A percentile compares a stretch with the other conserved stretches of the same genome.
Evolutionary conservation across 2,797 vertebrate genomes (phyloP).

Genomic region (Tragelaphus oryx): DNA sequence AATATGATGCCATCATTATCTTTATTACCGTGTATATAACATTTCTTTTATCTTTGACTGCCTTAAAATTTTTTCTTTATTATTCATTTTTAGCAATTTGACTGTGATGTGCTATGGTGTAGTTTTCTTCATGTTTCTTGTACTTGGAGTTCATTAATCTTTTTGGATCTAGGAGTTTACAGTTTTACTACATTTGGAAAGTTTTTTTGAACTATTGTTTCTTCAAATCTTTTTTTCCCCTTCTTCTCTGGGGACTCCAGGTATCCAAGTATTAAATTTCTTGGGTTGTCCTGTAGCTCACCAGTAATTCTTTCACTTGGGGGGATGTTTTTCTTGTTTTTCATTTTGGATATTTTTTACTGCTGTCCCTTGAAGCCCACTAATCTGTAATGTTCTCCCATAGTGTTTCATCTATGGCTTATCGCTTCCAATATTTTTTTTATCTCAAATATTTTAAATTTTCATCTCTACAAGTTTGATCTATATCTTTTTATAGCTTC

Average conservation of each 20-base stretch:
- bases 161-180: not conserved
- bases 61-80: not conserved
- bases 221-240: not conserved
- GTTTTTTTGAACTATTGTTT: not conserved
- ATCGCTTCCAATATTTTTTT: not conserved
- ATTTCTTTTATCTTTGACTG: not conserved
- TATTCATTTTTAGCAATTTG: not conserved
- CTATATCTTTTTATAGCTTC: not conserved
- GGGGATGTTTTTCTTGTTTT: not conserved
- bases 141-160: not conserved
- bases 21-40: not conserved
- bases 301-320: not conserved
- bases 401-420: not conserved
- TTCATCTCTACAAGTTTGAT: not conserved
- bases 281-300: not conserved
- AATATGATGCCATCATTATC: not conserved
- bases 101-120: not conserved
- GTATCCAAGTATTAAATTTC: not conserved
- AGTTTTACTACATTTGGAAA: slow-evolving; percentile 8
- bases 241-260: not conserved
- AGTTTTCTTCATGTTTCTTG: slow-evolving; percentile 7
- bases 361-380: not conserved
- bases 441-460: not conserved
- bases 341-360: not conserved
- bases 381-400: not conserved